A percentile compares a stretch with the other conserved stretches of the same genome.
These are phyloP conservation scores for Listronotus oregonensis DNA, from an alignment of 1,140 invertebrate species.

Conservation along the genomic window DNA sequence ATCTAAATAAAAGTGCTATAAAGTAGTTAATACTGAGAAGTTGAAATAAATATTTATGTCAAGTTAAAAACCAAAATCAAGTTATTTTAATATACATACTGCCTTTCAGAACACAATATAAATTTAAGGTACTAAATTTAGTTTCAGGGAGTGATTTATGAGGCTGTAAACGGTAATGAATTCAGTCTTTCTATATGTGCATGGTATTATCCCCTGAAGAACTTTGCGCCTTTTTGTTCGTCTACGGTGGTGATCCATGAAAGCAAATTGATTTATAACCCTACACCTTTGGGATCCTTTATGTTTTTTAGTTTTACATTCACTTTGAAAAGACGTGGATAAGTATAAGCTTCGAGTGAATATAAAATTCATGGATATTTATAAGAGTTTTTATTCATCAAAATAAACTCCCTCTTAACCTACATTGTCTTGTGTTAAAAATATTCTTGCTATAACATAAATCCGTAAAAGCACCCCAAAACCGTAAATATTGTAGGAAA, in stretches of 20 bases:
- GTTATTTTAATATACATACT: constrained; percentile 5
- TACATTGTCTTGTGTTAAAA: no score
- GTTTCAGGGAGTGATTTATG: constrained; percentile 20
- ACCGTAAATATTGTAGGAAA: no score
- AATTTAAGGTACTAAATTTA: constrained; percentile 9
- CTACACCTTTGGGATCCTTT: constrained; percentile 11
- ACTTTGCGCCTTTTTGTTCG: constrained; percentile 18
- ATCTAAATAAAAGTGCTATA: no score
- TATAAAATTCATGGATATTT: not conserved
- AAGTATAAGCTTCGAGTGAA: no score
- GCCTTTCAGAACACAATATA: not conserved
- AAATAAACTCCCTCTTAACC: no score
- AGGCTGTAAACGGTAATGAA: constrained; percentile 23
- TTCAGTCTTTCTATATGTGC: constrained; percentile 26
- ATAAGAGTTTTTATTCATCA: not conserved
- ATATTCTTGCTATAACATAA: no score
- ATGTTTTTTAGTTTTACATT: constrained; percentile 4
- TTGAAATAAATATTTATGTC: no score
- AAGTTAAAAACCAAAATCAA: not conserved
- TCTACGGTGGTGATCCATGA: constrained; percentile 19
- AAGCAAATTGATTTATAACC: constrained; percentile 22
- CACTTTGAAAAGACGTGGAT: not conserved
- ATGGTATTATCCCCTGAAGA: constrained; percentile 21
- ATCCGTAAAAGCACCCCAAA: no score
- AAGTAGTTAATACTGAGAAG: no score